phyloP scores from a whole-genome alignment of 2,797 vertebrate genomes.

The Mus spretus region DNA sequence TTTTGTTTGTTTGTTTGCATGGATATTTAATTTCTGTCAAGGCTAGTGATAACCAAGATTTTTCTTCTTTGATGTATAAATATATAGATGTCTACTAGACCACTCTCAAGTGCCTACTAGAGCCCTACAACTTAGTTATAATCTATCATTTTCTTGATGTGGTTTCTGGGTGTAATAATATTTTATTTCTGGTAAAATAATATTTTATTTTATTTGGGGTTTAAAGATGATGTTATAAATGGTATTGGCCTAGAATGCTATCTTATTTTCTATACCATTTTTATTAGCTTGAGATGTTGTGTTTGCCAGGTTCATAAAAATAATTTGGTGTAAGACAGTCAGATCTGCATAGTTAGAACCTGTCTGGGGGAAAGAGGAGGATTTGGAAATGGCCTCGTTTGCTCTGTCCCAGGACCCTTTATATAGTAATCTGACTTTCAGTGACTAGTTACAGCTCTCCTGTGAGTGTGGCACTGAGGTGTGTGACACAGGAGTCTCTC shows the following conservation, averaged over 20 bases:
- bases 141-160: not conserved
- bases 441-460: not conserved
- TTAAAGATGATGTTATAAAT: not conserved
- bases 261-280: not conserved
- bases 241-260: not conserved
- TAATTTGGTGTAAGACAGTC: not conserved
- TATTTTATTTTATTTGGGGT: constrained; percentile 17
- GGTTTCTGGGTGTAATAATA: not conserved
- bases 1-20: not conserved
- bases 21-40: not conserved
- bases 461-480: not conserved
- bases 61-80: not conserved
- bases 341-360: not conserved
- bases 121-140: not conserved
- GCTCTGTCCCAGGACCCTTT: not conserved
- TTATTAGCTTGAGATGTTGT: not conserved
- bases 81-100: not conserved
- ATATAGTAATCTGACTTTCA: not conserved
- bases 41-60: not conserved
- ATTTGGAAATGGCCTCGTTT: not conserved
- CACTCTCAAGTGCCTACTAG: not conserved
- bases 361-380: not conserved
- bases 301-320: not conserved
- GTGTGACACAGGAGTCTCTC: not conserved
- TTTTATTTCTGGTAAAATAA: not conserved